These are phyloP conservation scores for Limnephilus lunatus DNA, from an alignment of 2,888 invertebrate genomes.

Conservation along the genomic window DNA sequence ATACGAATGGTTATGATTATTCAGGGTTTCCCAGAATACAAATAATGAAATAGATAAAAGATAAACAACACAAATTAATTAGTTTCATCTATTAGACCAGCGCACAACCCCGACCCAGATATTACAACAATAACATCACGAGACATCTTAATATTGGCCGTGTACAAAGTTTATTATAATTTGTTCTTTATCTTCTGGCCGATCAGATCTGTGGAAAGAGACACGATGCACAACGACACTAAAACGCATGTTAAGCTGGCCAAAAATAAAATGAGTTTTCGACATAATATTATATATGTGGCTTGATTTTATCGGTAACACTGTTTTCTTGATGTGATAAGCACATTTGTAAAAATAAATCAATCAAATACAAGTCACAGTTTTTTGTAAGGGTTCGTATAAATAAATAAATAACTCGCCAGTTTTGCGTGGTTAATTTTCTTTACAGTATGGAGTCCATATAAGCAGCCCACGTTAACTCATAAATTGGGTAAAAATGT, in stretches of 20 bases:
- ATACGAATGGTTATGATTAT: background rate
- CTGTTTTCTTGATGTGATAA: too few species aligned
- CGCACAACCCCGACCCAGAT: background rate
- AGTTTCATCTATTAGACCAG: background rate
- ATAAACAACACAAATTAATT: background rate
- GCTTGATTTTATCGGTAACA: too few species aligned
- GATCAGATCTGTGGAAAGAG: conserved; percentile 13
- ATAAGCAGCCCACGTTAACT: too few species aligned
- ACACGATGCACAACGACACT: background rate
- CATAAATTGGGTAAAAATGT: too few species aligned
- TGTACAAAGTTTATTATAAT: conserved; percentile 36
- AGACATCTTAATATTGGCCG: conserved; percentile 6
- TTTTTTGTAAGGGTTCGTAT: too few species aligned
- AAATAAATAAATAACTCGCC: too few species aligned
- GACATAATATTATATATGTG: background rate
- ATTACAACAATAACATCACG: conserved; percentile 31
- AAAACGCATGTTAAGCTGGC: background rate
- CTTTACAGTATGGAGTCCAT: too few species aligned
- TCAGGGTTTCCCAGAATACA: background rate
- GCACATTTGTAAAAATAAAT: too few species aligned
- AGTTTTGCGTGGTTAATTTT: too few species aligned
- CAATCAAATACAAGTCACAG: too few species aligned
- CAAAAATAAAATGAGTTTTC: background rate
- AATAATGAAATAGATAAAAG: background rate
- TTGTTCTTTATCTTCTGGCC: conserved; percentile 17